Evolutionary conservation across 2,888 invertebrate species (phyloP), one percentile per base, ranked within the genome.

Genomic region (Pseudolycoriella hygida): DNA sequence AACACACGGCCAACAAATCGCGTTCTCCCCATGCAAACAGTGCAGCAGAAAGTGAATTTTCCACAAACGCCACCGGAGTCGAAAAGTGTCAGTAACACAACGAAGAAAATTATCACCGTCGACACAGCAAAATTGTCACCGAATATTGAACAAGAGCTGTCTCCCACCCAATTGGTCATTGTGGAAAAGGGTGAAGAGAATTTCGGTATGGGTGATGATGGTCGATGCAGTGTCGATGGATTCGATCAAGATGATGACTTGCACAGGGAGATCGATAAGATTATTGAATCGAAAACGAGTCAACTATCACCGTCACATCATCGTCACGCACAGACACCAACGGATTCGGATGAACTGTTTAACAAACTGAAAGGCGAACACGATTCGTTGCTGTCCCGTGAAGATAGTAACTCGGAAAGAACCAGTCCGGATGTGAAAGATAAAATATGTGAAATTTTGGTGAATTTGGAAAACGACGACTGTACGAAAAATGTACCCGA

Each of bases 21-120:
- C 50, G 84, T 84, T 2, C 57, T 84, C 43, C 84, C 84, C 10
- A 76, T 84, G 71, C 83, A 82, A 54, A 77, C 81, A 50, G 72
- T 75, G 45, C 70, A 71, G 8, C 71, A 73, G 53, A 73, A 73
- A 53, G 70, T 70, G 39, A 56, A 62, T 47, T 60, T 65, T 15
- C 57, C 60, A n/a, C 54, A 60, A 42, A 57, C 55, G 41, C 54
- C 61, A 8, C 52, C 45, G 15, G 50, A 45, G 45, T 50, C 52
- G 42, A 53, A 52, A 49, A 40, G 34, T 19, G 42, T 39, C 31
- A 47, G 46, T 57, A 32, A 45, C 60, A 45, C 61, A 56, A 64
- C 62, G 51, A 62, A 66, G 34, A 34, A 34, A 34, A 14, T 14
- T 4, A 34, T 34, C 12, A 34, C 34, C 15, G 34, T 34, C 4